A percentile compares a stretch with the other conserved stretches of the same genome.
phyloP scores from a whole-genome alignment of 1,140 invertebrate species.

The Euborellia annulipes region DNA sequence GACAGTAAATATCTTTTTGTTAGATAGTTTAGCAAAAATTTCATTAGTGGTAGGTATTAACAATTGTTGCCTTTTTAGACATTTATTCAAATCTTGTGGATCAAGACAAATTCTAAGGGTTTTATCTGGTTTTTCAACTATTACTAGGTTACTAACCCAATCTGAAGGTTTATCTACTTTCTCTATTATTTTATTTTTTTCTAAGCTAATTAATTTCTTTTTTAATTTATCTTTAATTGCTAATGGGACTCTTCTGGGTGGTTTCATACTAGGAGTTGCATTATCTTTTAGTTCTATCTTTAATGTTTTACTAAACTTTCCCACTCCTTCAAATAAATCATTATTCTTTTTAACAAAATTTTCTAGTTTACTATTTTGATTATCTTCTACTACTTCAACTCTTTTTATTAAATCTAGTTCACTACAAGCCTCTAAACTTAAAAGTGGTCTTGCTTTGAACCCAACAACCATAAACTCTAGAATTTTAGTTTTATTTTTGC shows the following conservation, averaged over 20 bases:
- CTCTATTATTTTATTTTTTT: slow-evolving; percentile 11
- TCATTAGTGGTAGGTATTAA: slow-evolving; percentile 5
- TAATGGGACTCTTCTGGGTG: slow-evolving; percentile 23
- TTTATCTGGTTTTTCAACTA: slow-evolving; percentile 7
- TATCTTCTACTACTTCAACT: background rate
- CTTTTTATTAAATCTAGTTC: slow-evolving; percentile 5
- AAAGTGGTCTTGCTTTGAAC: slow-evolving; percentile 5
- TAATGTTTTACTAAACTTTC: slow-evolving; percentile 3
- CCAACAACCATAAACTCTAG: slow-evolving; percentile 7
- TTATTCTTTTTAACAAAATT: slow-evolving; percentile 1
- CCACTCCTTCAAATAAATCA: slow-evolving; percentile 3
- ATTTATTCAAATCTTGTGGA: slow-evolving; percentile 7
- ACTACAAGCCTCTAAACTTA: slow-evolving; percentile 10
- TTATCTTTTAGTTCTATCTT: slow-evolving; percentile 12
- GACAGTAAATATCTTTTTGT: slow-evolving; percentile 26
- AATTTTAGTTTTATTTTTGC: background rate
- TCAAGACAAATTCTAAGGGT: slow-evolving; percentile 7
- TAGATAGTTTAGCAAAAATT: slow-evolving; percentile 19
- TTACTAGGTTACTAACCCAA: slow-evolving; percentile 5
- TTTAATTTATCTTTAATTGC: slow-evolving; percentile 19
- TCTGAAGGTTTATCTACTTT: slow-evolving; percentile 6
- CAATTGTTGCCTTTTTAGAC: slow-evolving; percentile 5
- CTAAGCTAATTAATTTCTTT: slow-evolving; percentile 18
- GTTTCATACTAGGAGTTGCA: slow-evolving; percentile 17
- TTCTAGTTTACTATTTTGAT: background rate